These are phyloP conservation scores for Artibeus jamaicensis DNA, from an alignment of 2,797 vertebrate genomes.

Conservation along the genomic window DNA sequence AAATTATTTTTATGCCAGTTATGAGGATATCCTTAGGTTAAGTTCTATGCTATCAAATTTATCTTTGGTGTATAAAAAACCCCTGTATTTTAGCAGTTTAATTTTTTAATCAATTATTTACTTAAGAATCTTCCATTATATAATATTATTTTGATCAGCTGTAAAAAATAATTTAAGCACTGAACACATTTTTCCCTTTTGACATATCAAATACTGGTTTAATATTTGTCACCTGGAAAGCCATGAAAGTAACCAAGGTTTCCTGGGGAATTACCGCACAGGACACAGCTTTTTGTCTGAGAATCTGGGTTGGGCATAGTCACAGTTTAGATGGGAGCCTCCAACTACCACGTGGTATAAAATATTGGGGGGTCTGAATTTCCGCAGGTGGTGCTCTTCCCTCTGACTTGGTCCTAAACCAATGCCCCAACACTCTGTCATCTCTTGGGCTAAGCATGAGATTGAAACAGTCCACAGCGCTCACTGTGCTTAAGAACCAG, in stretches of 20 bases:
- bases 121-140: slow-evolving; percentile 70
- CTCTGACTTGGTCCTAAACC: neutral
- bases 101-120: slow-evolving; percentile 75
- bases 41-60: slow-evolving; percentile 70
- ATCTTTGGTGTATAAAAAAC: slow-evolving; percentile 71
- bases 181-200: slow-evolving; percentile 73
- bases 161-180: slow-evolving; percentile 75
- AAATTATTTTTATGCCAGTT: slow-evolving; percentile 51
- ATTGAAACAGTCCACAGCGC: neutral
- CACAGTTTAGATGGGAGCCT: neutral
- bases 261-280: neutral
- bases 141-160: slow-evolving; percentile 78
- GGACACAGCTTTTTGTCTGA: neutral
- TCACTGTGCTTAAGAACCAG: neutral
- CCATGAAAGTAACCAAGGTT: neutral
- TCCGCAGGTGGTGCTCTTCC: neutral
- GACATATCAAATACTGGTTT: slow-evolving; percentile 70
- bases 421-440: neutral
- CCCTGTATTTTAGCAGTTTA: slow-evolving; percentile 74
- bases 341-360: neutral
- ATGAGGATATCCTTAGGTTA: slow-evolving; percentile 58
- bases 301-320: neutral
- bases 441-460: neutral
- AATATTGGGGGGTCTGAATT: neutral
- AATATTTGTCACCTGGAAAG: slow-evolving; percentile 64